Evolutionary conservation across 2,797 vertebrate species (phyloP), one percentile per base, ranked within the genome.

Genomic region (Champsocephalus esox): DNA sequence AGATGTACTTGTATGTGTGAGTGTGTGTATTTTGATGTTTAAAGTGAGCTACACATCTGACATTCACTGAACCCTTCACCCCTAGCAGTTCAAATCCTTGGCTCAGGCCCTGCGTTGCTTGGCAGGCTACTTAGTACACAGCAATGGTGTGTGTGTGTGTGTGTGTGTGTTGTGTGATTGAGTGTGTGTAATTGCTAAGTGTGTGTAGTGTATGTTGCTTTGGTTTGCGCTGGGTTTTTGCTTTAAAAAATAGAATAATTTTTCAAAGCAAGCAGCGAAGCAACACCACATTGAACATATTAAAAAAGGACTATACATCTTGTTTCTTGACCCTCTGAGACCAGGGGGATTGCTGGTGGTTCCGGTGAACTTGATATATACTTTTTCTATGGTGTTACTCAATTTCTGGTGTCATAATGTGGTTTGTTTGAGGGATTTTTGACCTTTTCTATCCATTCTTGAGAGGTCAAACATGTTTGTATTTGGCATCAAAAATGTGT

Each of bases 111-210:
- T 57, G 52, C 73, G n/a, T 77, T 71, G 61, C 66, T 92, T 92
- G 93, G 87, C 90, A 90, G 77, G 46, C 74, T 69, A 65, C 63
- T 62, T 63, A 86, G 83, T 87, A 89, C 89, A 80, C 57, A 72
- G 77, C 87, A 69, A 34, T 51, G 9, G 54, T 69, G 78, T 86
- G 74, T 68, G 57, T 70, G 64, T 77, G 72, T 70, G 44, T 61
- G 74, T 68, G 57, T 70, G 64, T 77, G 72, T 70, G 66, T 57
- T 51, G 46, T 57, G 69, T 10, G 62, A 41, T 46, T 54, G 60
- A 66, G 12, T 65, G 44, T 81, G 66, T 77, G 61, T 77, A 65
- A 80, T 78, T 83, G 63, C 62, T 77, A 63, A 56, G 81, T 85
- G 79, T 67, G 74, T 64, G 44, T 61, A 63, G 65, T 77, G 48